Evolutionary conservation across 30 jellyfish, hydroid and myxozoan genomes (phyloP), one percentile per base, ranked within the genome.

Genomic region (Hydractinia symbiolongicarpus): DNA sequence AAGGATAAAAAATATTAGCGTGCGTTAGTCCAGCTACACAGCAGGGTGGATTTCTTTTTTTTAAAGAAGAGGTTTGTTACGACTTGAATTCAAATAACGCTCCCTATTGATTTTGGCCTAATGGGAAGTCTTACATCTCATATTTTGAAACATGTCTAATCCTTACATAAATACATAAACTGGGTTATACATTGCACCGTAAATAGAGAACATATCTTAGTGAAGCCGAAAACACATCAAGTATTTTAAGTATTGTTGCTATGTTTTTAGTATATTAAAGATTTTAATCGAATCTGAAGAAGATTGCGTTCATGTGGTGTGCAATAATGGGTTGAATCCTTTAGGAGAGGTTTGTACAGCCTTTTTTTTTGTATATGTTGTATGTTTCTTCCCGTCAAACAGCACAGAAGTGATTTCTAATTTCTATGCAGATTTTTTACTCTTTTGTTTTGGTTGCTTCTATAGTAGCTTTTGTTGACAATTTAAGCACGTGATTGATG

Each of bases 271-370:
- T 82, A 89, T 94, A 4, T 83, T 82, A 67, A 87, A 87, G 90
- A 81, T 91, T 44, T 71, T 91, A 67, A 77, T 91, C 7, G 91
- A 86, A 55, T 91, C 98, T 30, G 96, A 91, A 74, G 98, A 91
- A 64, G 98, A 91, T 54, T 86, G 93, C 57, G 68, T 91, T 7
- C 80, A 76, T 14, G 96, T 91, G 51, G 95, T 91, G n/a, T 60
- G 82, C 16, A 79, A 72, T 84, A 91, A 91, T 44, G 98, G 98
- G 14, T 83, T 91, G 20, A 86, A 83, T 55, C 88, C 95, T 5
- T 83, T 91, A 10, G 94, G 96, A 7, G 98, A 91, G 95, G 98
- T 90, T 81, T 11, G 79, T 10, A 19, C 80, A 8, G 51, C 52
- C 51, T 49, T 20, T 67, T 49, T n/a, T 13, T 4, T 13, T 10